These are phyloP conservation scores for Atherinosoma microstoma DNA, from an alignment of 2,797 vertebrate genomes.

Conservation along the genomic window DNA sequence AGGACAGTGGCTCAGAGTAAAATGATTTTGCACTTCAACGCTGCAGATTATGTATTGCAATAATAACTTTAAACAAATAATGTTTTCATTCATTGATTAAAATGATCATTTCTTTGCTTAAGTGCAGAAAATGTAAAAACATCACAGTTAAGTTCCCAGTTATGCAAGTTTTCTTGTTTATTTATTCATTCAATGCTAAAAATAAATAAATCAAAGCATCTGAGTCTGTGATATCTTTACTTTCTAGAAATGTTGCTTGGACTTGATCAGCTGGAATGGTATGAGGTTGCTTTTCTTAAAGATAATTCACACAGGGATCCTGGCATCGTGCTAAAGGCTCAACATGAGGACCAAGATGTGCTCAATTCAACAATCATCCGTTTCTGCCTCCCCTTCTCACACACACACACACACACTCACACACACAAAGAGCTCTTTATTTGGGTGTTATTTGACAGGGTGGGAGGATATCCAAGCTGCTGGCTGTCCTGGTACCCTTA, in stretches of 20 bases:
- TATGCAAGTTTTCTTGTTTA: background rate
- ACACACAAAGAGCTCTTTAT: constrained; percentile 84
- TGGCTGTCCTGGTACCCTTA: constrained; percentile 59
- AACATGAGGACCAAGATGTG: constrained; percentile 74
- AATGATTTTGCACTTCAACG: background rate
- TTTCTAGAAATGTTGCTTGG: background rate
- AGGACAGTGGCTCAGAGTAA: background rate
- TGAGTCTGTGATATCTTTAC: background rate
- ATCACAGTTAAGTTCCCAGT: background rate
- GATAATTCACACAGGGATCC: constrained; percentile 34
- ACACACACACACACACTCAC: constrained; percentile 72
- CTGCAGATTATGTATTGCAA: background rate
- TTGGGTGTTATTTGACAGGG: constrained; percentile 73
- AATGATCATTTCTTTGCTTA: background rate
- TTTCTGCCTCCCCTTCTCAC: constrained; percentile 44
- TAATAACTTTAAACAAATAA: background rate
- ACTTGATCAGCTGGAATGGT: background rate
- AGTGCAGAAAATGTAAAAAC: background rate
- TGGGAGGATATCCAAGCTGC: constrained; percentile 70
- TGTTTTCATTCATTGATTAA: background rate
- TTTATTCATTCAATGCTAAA: background rate
- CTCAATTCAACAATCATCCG: constrained; percentile 77
- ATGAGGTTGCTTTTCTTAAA: constrained; percentile 7
- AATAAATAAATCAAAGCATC: background rate
- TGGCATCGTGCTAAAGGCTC: constrained; percentile 73